Percentiles rank a stretch among this genome's conserved stretches.
phyloP scores from a whole-genome alignment of 2,888 invertebrate genomes.

The Hylaea fasciaria region DNA sequence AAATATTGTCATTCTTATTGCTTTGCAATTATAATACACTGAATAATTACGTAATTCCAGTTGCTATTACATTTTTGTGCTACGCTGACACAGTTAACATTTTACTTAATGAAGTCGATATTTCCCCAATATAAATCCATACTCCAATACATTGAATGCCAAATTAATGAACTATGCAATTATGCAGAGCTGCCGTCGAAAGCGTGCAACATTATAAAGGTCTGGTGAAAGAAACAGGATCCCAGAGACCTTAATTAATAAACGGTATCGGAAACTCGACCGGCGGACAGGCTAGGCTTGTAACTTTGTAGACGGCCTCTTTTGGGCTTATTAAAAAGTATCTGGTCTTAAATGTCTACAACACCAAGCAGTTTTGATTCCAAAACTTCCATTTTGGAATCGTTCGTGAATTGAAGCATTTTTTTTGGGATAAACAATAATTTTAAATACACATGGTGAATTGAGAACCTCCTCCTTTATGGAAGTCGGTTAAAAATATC shows the following conservation, averaged over 20 bases:
- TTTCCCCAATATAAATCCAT: no score
- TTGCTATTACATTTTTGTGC: neutral
- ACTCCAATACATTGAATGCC: no score
- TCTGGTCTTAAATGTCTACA: constrained; percentile 14
- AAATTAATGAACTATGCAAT: no score
- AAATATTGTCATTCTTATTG: neutral
- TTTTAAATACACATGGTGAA: no score
- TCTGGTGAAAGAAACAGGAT: constrained; percentile 36
- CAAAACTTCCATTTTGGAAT: neutral
- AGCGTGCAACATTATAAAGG: constrained; percentile 27
- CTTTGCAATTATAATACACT: neutral
- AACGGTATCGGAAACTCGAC: constrained; percentile 36
- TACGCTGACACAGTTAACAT: neutral
- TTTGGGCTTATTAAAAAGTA: constrained; percentile 5
- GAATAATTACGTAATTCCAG: neutral
- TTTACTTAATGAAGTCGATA: no score
- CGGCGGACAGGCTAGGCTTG: constrained; percentile 29
- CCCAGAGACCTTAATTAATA: constrained; percentile 31
- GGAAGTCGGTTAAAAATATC: no score
- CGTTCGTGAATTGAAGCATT: neutral
- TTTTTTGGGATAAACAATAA: no score
- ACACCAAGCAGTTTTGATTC: neutral
- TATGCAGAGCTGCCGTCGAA: neutral
- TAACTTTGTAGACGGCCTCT: constrained; percentile 10
- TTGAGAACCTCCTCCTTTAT: no score